phyloP scores from a whole-genome alignment of 2,888 invertebrate species.

The Phragmatobia fuliginosa region DNA sequence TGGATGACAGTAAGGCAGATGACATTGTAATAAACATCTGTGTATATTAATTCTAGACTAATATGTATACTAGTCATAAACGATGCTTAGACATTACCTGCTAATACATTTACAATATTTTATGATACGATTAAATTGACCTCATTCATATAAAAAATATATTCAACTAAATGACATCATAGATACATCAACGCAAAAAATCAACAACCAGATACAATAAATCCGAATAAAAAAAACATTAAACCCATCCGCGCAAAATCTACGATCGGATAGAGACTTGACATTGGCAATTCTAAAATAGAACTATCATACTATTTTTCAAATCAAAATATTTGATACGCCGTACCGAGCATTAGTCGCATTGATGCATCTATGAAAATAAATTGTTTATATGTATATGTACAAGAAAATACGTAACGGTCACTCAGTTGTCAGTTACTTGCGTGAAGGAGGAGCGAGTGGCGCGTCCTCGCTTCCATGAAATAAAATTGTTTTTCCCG shows the following conservation, averaged over 20 bases:
- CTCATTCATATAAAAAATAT: neutral
- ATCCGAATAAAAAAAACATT: slow-evolving; percentile 17
- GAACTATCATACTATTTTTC: slow-evolving; percentile 49
- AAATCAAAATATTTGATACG: slow-evolving; percentile 46
- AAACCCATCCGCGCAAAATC: slow-evolving; percentile 32
- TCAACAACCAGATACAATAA: slow-evolving; percentile 17
- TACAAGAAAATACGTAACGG: slow-evolving; percentile 76
- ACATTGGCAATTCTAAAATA: slow-evolving; percentile 67
- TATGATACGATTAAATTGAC: neutral
- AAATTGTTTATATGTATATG: slow-evolving; percentile 76
- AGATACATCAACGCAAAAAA: slow-evolving; percentile 5
- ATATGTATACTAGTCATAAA: neutral
- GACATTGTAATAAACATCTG: neutral
- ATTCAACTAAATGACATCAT: neutral
- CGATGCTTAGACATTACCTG: neutral
- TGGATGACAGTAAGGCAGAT: neutral
- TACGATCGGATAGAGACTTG: slow-evolving; percentile 42
- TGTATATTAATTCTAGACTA: neutral
- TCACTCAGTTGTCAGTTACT: slow-evolving; percentile 82
- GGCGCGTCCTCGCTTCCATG: slow-evolving; percentile 63
- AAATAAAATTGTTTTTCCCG: slow-evolving; percentile 67
- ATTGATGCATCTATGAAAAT: slow-evolving; percentile 81
- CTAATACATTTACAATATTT: neutral
- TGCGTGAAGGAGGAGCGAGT: slow-evolving; percentile 70
- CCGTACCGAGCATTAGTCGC: slow-evolving; percentile 50